Conservation (phyloP, 2,113 vertebrate species). For the Ictalurus punctatus region DNA sequence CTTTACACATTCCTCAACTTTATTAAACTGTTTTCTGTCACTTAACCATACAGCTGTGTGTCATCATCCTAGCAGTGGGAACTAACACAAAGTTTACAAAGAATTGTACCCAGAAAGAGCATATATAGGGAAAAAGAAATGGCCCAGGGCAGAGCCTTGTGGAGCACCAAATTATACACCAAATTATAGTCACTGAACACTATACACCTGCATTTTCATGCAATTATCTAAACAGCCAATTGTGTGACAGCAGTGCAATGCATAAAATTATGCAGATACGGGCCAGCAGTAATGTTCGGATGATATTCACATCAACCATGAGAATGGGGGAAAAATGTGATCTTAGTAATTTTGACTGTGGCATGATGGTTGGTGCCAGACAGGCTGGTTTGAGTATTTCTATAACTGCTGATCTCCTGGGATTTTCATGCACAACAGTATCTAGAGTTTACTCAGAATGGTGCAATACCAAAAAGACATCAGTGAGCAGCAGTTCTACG, state of each 20-base stretch:
- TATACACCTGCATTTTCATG: background rate
- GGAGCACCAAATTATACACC: background rate
- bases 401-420: background rate
- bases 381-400: background rate
- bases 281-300: background rate
- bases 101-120: background rate
- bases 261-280: background rate
- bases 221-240: background rate
- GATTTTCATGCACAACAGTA: background rate
- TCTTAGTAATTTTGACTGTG: background rate
- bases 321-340: background rate
- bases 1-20: background rate
- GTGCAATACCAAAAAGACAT: background rate
- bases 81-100: background rate
- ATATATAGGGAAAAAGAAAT: background rate
- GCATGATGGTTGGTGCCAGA: background rate
- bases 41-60: background rate
- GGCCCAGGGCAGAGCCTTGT: background rate
- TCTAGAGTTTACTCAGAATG: background rate
- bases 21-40: background rate
- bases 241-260: background rate
- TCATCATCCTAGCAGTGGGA: background rate
- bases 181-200: background rate
- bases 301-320: background rate
- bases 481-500: background rate